phyloP scores from a whole-genome alignment of 2,888 invertebrate genomes.

The Phortica magna region DNA sequence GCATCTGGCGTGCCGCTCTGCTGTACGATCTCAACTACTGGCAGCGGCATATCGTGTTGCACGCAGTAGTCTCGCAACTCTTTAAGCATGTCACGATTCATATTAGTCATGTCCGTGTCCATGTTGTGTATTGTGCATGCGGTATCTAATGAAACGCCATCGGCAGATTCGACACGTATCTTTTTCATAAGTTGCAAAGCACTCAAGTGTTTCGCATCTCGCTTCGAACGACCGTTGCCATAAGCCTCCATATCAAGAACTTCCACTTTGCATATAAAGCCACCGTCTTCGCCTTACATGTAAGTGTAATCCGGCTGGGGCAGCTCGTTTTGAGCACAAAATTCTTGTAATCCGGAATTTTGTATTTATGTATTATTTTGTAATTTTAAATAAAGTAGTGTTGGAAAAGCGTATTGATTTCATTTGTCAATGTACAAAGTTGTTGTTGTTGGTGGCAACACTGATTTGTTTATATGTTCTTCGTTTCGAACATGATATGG shows the following conservation, averaged over 20 bases:
- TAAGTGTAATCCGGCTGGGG: slow-evolving; percentile 65
- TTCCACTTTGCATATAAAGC: slow-evolving; percentile 70
- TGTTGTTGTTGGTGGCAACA: background rate
- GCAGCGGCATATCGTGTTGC: slow-evolving; percentile 73
- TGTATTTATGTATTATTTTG: too few relatives aligned
- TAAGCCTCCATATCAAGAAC: slow-evolving; percentile 74
- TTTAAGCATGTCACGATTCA: slow-evolving; percentile 72
- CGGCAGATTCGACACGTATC: slow-evolving; percentile 62
- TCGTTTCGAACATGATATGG: background rate
- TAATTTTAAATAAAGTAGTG: too few relatives aligned
- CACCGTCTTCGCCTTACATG: slow-evolving; percentile 64
- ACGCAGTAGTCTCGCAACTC: slow-evolving; percentile 75
- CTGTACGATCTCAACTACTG: slow-evolving; percentile 74
- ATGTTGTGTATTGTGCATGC: slow-evolving; percentile 44
- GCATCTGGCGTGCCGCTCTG: slow-evolving; percentile 74
- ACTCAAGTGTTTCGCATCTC: slow-evolving; percentile 77
- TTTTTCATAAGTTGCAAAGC: slow-evolving; percentile 77
- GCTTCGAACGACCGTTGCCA: slow-evolving; percentile 79
- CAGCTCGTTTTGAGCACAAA: slow-evolving; percentile 68
- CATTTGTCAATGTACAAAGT: too few relatives aligned
- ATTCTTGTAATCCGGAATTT: slow-evolving; percentile 77
- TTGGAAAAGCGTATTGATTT: slow-evolving; percentile 1
- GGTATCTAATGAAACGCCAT: slow-evolving; percentile 19
- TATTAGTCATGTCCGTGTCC: slow-evolving; percentile 51
- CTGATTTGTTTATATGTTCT: background rate